Evolutionary conservation across 2,797 vertebrate species (phyloP), one percentile per base, ranked within the genome.

Genomic region (Borostomias antarcticus): DNA sequence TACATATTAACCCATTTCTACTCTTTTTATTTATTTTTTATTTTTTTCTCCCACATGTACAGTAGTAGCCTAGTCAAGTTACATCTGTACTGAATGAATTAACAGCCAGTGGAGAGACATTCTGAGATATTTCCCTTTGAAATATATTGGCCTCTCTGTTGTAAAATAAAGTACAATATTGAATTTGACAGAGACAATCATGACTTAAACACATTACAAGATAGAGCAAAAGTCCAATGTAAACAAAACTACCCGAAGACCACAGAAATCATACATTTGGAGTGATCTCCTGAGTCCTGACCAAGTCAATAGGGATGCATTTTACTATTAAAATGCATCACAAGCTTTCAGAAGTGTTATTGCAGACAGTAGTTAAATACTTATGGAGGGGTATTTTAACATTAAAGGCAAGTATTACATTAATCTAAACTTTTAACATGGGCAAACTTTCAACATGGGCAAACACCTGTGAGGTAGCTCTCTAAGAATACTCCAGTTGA

Each of bases 171-270:
- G 5, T 3, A 17, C 40, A 45, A 51, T 21, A 51, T n/a, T n/a
- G n/a, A n/a, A 21, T 25, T 26, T 51, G 8, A 51, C 23, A 2
- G 48, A 51, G 19, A 21, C 48, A 51, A 21, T 51, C 10, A 23
- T 9, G 10, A 51, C 19, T 37, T 8, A 51, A 51, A 51, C 9
- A 51, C 48, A 25, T 26, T 8, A 23, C 9, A 23, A 51, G 8
- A 8, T 10, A 23, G 10, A 51, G 19, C 10, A 21, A 51, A 8
- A 37, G 8, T 37, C 8, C 35, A 37, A 25, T 51, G 48, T 51
- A 51, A 51, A 51, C 48, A 51, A 25, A 51, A 51, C 21, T 51
- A 51, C 48, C 48, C 23, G 48, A 51, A 51, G 48, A 23, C 35
- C 8, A 37, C 48, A 51, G 23, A 11, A 23, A 51, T 26, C 10